Evolutionary conservation across 2,888 invertebrate species (phyloP).

Genomic region (Argynnis bischoffii): DNA sequence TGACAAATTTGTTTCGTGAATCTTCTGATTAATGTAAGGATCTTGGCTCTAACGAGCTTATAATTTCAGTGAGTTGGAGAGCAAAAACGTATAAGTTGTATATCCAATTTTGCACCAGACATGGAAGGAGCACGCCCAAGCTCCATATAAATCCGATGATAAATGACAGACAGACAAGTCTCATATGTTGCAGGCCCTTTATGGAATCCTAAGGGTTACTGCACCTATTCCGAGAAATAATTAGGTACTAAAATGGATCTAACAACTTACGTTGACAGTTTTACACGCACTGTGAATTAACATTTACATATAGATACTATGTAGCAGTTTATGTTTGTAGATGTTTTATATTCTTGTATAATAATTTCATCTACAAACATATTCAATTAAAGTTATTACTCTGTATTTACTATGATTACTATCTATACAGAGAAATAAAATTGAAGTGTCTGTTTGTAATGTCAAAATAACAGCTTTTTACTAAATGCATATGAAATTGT

Average conservation of each 20-base stretch:
- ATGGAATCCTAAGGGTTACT: constrained; percentile 37
- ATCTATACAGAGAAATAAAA: no score
- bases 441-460: no score
- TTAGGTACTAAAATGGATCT: constrained; percentile 38
- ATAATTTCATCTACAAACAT: background rate
- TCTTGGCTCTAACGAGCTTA: constrained; percentile 29
- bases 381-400: background rate
- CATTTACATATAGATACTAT: constrained; percentile 11
- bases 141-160: constrained; percentile 38
- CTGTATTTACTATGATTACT: background rate
- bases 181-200: constrained; percentile 33
- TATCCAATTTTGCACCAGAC: constrained; percentile 34
- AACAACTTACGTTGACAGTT: constrained; percentile 35
- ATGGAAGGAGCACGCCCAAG: constrained; percentile 31
- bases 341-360: background rate
- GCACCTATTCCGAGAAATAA: constrained; percentile 37
- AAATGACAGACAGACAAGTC: constrained; percentile 36
- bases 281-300: constrained; percentile 31
- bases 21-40: constrained; percentile 21
- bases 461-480: no score
- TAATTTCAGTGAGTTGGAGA: constrained; percentile 28
- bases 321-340: background rate
- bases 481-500: no score
- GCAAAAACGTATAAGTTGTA: constrained; percentile 26
- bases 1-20: constrained; percentile 20